phyloP scores from a whole-genome alignment of 2,797 vertebrate species.

The Enteromius trimaculatus region DNA sequence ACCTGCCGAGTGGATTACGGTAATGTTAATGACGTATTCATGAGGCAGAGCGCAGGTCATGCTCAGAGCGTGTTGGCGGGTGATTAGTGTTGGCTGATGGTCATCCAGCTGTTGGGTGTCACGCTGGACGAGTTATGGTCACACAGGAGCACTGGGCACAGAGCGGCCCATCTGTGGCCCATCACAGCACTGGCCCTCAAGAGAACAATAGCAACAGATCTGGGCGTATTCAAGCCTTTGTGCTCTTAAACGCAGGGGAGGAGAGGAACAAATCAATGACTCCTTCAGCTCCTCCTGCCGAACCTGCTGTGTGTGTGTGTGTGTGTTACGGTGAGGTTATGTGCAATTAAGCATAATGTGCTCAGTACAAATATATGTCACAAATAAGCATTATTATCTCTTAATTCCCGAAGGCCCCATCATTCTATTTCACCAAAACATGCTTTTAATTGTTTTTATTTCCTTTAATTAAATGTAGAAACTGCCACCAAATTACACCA shows the following conservation, averaged over 20 bases:
- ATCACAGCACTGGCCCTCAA: conserved; percentile 37
- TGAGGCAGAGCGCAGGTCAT: neutral
- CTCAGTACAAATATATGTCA: neutral
- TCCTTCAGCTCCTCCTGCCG: conserved; percentile 38
- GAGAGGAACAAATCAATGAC: conserved; percentile 58
- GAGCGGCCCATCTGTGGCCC: conserved; percentile 59
- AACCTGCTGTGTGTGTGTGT: conserved; percentile 46
- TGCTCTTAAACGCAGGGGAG: conserved; percentile 62
- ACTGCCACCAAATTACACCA: neutral
- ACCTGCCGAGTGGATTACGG: neutral
- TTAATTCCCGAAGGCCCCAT: neutral
- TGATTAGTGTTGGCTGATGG: conserved; percentile 9
- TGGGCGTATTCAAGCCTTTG: conserved; percentile 53
- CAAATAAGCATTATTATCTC: neutral
- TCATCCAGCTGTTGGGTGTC: conserved; percentile 55
- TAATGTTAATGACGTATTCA: conserved; percentile 13
- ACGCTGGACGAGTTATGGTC: conserved; percentile 48
- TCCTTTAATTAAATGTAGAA: neutral
- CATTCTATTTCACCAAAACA: neutral
- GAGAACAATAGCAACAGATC: conserved; percentile 59
- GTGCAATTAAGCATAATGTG: neutral
- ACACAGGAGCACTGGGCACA: conserved; percentile 39
- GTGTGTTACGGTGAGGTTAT: neutral
- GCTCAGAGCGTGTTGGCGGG: neutral
- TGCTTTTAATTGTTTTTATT: neutral